Conservation (phyloP, 2,888 invertebrate genomes). For the Oeneis ivallda region DNA sequence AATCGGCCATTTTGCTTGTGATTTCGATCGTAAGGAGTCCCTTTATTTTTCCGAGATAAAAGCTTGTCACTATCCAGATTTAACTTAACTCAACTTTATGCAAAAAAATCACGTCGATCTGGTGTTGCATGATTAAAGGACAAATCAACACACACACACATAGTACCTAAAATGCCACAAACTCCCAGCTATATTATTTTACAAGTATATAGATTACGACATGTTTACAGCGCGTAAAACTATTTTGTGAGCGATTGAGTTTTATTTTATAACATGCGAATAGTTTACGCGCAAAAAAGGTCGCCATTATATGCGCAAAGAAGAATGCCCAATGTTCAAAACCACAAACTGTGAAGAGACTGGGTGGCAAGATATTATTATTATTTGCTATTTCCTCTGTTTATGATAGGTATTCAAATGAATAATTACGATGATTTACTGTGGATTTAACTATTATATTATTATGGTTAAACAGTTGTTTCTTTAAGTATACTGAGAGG, state of each 20-base stretch:
- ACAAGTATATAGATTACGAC: conserved; percentile 37
- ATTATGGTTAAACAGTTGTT: too few relatives aligned
- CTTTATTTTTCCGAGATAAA: too few relatives aligned
- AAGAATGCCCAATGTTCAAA: not conserved
- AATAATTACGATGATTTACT: not conserved
- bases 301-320: conserved; percentile 6
- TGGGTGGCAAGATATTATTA: not conserved
- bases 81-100: too few relatives aligned
- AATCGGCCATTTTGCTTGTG: too few relatives aligned
- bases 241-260: conserved; percentile 43
- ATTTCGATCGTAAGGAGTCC: too few relatives aligned
- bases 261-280: conserved; percentile 43
- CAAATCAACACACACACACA: too few relatives aligned
- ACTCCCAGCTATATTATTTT: not conserved
- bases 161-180: not conserved
- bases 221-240: conserved; percentile 42
- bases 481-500: too few relatives aligned
- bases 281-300: conserved; percentile 36
- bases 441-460: not conserved
- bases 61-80: too few relatives aligned
- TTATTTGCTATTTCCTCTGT: not conserved
- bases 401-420: not conserved
- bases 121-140: too few relatives aligned
- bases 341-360: not conserved
- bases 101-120: too few relatives aligned